Base-by-base conservation (phyloP, 2,113 vertebrate species). In the Oenanthe oenanthe region DNA sequence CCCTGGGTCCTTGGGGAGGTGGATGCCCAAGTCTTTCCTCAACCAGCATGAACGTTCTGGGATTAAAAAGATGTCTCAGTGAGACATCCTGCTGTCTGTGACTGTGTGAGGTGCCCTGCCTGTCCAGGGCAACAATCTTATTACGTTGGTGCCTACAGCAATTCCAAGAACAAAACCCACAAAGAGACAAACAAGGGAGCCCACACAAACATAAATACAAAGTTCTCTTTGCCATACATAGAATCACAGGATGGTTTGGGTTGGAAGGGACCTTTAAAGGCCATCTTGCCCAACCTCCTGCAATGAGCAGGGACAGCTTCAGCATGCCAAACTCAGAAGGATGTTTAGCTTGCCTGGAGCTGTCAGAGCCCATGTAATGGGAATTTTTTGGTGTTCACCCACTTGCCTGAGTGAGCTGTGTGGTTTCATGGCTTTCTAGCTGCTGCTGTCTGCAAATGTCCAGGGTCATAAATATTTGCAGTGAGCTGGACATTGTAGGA, bases 161-260 rank as follows among this genome's bases (percentile, higher is more conserved):
- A 53, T 86, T 94, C 70, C 58, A 77, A 73, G 72, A 93, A 57
- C 54, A 83, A 38, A 87, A 92, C 42, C 56, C 92, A 50, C 75
- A 89, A 12, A 58, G 62, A 68, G 56, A 45, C 57, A 93, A 95
- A 80, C n/a, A 72, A 83, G 22, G 38, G 40, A 73, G 58, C 20
- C 70, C 19, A 9, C 3, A 0, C 56, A 85, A 80, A 86, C 47
- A 66, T 25, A 50, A 71, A 77, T 24, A 40, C 29, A 17, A 76
- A 85, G 18, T 36, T 21, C 77, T 88, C 38, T 70, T 81, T 80
- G 57, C 48, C 53, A 50, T 74, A 74, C 36, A 62, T 36, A 83
- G 62, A 74, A 74, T 43, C 38, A n/a, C 60, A 45, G 60, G 12
- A 22, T 48, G 19, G 9, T 18, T 48, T 26, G 54, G 40, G 25